Conservation (phyloP, 1,140 invertebrate genomes). For the Drosophila sp. region DNA sequence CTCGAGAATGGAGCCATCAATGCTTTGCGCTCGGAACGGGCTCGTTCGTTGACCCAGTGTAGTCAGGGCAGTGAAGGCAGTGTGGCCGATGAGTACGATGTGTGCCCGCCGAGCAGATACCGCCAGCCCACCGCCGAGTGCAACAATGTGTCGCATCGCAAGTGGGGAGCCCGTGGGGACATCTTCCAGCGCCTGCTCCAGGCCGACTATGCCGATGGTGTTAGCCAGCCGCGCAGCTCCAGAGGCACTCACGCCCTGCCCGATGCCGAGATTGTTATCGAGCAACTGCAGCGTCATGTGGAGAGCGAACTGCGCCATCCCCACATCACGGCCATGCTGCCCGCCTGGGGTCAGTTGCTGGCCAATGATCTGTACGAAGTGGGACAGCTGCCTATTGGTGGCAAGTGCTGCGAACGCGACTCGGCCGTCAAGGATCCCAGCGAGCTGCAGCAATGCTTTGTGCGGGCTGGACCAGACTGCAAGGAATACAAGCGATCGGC, state of each 20-base stretch:
- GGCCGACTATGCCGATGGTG: constrained; percentile 93
- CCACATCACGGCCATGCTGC: constrained; percentile 90
- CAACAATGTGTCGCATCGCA: constrained; percentile 95
- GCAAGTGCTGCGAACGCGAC: constrained; percentile 85
- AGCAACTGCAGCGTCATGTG: constrained; percentile 70
- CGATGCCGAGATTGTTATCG: constrained; percentile 83
- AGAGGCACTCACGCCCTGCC: constrained; percentile 85
- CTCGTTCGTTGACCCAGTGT: constrained; percentile 64
- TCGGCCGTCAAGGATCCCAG: constrained; percentile 62
- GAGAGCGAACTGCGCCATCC: constrained; percentile 85
- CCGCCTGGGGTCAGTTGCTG: constrained; percentile 91
- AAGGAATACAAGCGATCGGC: constrained; percentile 90
- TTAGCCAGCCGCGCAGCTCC: constrained; percentile 86
- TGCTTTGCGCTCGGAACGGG: constrained; percentile 65
- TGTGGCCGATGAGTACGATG: constrained; percentile 65
- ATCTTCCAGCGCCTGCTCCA: constrained; percentile 91
- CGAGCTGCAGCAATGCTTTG: constrained; percentile 80
- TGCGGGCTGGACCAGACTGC: constrained; percentile 84
- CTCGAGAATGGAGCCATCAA: constrained; percentile 69
- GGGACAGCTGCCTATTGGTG: constrained; percentile 77
- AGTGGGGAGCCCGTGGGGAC: constrained; percentile 93
- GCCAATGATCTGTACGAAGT: constrained; percentile 90
- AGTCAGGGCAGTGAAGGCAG: constrained; percentile 27
- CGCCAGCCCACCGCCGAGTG: constrained; percentile 94
- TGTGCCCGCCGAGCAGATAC: constrained; percentile 90